Evolutionary conservation across 2,888 invertebrate species (phyloP).

Genomic region (Chouioia cunea): DNA sequence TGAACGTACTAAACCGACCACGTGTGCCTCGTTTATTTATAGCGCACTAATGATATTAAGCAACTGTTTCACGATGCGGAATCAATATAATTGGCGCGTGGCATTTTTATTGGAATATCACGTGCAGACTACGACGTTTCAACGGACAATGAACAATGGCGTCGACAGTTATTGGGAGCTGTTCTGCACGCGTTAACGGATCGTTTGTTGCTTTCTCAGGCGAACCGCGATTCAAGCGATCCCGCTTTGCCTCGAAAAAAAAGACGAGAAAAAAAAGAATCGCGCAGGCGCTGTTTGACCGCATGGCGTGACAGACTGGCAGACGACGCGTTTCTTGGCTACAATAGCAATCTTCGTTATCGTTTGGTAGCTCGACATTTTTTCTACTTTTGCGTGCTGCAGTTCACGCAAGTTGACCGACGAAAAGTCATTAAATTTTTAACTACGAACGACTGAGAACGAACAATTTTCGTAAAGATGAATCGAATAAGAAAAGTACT

Average conservation of each 20-base stretch:
- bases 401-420: background rate
- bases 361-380: slow-evolving; percentile 13
- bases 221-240: too few species aligned
- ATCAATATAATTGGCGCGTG: too few species aligned
- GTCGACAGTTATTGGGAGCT: too few species aligned
- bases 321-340: slow-evolving; percentile 33
- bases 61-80: too few species aligned
- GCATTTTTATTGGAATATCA: background rate
- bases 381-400: background rate
- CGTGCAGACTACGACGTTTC: background rate
- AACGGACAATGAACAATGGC: background rate
- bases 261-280: slow-evolving; percentile 4
- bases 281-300: slow-evolving; percentile 1
- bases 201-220: background rate
- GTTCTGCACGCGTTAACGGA: background rate
- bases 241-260: too few species aligned
- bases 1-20: too few species aligned
- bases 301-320: slow-evolving; percentile 22
- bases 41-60: too few species aligned
- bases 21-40: too few species aligned
- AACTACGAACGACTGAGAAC: background rate
- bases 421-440: background rate
- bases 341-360: slow-evolving; percentile 6
- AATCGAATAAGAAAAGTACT: slow-evolving; percentile 67
- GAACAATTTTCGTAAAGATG: slow-evolving; percentile 52